A percentile compares a stretch with the other conserved stretches of the same genome.
phyloP scores from a whole-genome alignment of 1,140 invertebrate species.

The Ceratosolen solmsi region DNA sequence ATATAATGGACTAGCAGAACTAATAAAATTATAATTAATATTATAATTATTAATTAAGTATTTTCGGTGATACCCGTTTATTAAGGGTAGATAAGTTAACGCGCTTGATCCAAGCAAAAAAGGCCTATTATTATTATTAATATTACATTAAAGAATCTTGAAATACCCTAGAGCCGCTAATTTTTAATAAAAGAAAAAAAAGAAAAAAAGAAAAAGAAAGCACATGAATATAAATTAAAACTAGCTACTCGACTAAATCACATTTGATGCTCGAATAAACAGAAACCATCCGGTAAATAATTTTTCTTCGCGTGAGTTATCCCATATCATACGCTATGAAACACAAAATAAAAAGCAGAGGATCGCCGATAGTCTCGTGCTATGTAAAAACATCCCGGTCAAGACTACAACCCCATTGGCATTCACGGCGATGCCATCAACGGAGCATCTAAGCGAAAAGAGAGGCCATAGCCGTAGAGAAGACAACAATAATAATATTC shows the following conservation, averaged over 20 bases:
- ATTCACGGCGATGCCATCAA: background rate
- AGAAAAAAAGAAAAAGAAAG: no score
- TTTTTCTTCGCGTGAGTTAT: background rate
- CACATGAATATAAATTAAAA: background rate
- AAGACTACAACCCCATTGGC: background rate
- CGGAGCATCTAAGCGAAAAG: background rate
- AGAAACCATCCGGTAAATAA: background rate
- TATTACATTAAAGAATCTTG: no score
- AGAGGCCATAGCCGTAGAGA: background rate
- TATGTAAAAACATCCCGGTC: background rate
- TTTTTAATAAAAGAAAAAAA: no score
- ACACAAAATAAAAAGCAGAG: conserved; percentile 35
- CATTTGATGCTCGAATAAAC: background rate
- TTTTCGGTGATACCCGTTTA: no score
- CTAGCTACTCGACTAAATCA: no score
- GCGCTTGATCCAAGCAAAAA: no score
- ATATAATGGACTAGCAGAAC: no score
- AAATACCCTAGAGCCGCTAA: no score
- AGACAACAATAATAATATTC: conserved; percentile 37
- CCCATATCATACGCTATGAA: conserved; percentile 44
- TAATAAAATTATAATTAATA: no score
- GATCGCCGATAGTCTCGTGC: background rate
- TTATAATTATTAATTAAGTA: no score
- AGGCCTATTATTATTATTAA: no score
- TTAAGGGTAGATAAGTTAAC: no score